Percentiles rank a stretch among this genome's conserved stretches.
Evolutionary conservation across 2,888 invertebrate genomes (phyloP).

Genomic region (Megalurothrips usitatus): DNA sequence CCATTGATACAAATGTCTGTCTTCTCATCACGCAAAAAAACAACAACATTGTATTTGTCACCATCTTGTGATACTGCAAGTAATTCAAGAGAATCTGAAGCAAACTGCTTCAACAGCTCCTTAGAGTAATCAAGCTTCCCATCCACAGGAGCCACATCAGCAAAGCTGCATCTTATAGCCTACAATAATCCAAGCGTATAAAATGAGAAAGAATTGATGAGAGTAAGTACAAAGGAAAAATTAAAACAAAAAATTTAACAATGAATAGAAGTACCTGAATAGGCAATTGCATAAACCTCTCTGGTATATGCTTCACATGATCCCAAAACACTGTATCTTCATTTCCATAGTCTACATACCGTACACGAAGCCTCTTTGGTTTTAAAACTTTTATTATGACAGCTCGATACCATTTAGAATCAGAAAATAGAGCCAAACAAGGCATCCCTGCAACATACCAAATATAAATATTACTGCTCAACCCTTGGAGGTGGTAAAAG

Average conservation of each 20-base stretch:
- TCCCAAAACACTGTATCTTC: conserved; percentile 50
- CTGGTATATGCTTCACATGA: conserved; percentile 51
- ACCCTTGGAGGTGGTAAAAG: conserved; percentile 2
- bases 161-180: not conserved
- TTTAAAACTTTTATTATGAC: conserved; percentile 50
- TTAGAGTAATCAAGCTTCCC: not conserved
- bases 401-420: conserved; percentile 57
- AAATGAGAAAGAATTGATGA: too few species aligned
- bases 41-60: conserved; percentile 42
- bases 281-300: conserved; percentile 49
- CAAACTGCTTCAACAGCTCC: not conserved
- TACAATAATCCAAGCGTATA: not conserved
- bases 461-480: conserved; percentile 11
- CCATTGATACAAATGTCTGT: conserved; percentile 52
- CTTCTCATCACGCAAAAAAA: conserved; percentile 45
- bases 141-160: not conserved
- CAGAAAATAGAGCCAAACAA: conserved; percentile 50
- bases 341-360: conserved; percentile 62
- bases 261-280: not conserved
- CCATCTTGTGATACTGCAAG: not conserved
- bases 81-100: not conserved
- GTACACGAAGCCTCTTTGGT: conserved; percentile 52
- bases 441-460: conserved; percentile 49
- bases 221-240: not conserved
- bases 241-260: not conserved